Evolutionary conservation across 2,888 invertebrate species (phyloP), one percentile per base, ranked within the genome.

Genomic region (Heteromurus nitidus): DNA sequence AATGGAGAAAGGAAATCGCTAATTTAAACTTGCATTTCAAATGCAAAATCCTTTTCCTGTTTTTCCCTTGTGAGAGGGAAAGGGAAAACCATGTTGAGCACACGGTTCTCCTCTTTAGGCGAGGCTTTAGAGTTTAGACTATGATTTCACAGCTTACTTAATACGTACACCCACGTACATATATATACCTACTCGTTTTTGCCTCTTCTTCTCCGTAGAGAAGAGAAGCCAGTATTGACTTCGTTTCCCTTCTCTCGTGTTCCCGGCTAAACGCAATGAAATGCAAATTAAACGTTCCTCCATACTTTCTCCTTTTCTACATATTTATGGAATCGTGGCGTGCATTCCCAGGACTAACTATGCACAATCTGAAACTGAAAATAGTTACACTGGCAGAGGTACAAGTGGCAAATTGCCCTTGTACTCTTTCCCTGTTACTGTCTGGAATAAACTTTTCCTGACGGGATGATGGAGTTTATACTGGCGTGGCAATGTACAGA

Each of bases 221-320:
- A n/a, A n/a, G n/a, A n/a, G n/a, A n/a, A n/a, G n/a, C n/a, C n/a
- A n/a, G n/a, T n/a, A n/a, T n/a, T n/a, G n/a, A 62, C 47, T 22
- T 24, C 58, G 28, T 74, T 65, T 62, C 42, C n/a, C 36, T 36
- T 3, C 53, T 58, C 64, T 50, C 42, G 44, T 60, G 42, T 72
- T 72, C 44, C 64, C 74, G 64, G 75, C 58, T 75, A 75, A 75
- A 67, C 58, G 67, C 75, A 75, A 75, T 75, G 75, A 75, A 75
- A 75, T 75, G 75, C 75, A 75, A 75, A 75, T 75, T 75, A 75
- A 75, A 75, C 67, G 65, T 67, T 55, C 65, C 55, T 75, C 31
- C n/a, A 44, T 65, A 65, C 62, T 30, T 62, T 65, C 28, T 74
- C 7, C 16, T 42, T 60, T 60, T n/a, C 28, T 60, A 7, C 26